These are phyloP conservation scores for Macaria notata DNA, from an alignment of 2,888 invertebrate species.

Conservation along the genomic window DNA sequence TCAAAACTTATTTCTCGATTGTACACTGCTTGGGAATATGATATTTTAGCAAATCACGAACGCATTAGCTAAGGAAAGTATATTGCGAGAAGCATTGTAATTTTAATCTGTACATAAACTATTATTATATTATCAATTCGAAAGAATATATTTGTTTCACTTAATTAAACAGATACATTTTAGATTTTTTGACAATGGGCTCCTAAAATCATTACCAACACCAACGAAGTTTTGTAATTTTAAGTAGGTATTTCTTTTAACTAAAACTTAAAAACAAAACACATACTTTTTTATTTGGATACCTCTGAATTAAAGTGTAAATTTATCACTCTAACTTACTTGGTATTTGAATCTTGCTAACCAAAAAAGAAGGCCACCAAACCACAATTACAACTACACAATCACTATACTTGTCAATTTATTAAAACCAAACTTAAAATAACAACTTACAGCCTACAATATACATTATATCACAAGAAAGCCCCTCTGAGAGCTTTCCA, in stretches of 20 bases:
- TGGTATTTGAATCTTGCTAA: too few relatives aligned
- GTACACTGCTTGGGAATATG: slow-evolving; percentile 15
- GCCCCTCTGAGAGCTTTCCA: slow-evolving; percentile 15
- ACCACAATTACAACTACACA: too few relatives aligned
- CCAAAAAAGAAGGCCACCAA: too few relatives aligned
- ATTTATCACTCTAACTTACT: too few relatives aligned
- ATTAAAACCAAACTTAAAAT: slow-evolving; percentile 32
- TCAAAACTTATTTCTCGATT: neutral
- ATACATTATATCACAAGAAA: slow-evolving; percentile 50
- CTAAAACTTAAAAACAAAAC: too few relatives aligned
- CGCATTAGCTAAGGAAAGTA: neutral
- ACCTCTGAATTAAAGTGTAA: too few relatives aligned
- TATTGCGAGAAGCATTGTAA: slow-evolving; percentile 16
- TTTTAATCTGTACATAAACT: slow-evolving; percentile 34
- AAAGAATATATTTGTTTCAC: neutral
- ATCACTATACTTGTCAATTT: slow-evolving; percentile 36
- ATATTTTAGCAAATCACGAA: slow-evolving; percentile 7
- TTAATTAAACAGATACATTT: too few relatives aligned
- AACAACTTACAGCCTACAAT: slow-evolving; percentile 36
- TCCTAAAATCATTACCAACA: too few relatives aligned
- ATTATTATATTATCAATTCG: slow-evolving; percentile 13
- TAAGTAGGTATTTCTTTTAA: too few relatives aligned
- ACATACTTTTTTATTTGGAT: too few relatives aligned
- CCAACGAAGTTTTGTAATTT: too few relatives aligned
- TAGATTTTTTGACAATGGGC: too few relatives aligned